A percentile compares a stretch with the other conserved stretches of the same genome.
Conservation (phyloP, 2,113 vertebrate species). For the Todiramphus saurophagus region DNA sequence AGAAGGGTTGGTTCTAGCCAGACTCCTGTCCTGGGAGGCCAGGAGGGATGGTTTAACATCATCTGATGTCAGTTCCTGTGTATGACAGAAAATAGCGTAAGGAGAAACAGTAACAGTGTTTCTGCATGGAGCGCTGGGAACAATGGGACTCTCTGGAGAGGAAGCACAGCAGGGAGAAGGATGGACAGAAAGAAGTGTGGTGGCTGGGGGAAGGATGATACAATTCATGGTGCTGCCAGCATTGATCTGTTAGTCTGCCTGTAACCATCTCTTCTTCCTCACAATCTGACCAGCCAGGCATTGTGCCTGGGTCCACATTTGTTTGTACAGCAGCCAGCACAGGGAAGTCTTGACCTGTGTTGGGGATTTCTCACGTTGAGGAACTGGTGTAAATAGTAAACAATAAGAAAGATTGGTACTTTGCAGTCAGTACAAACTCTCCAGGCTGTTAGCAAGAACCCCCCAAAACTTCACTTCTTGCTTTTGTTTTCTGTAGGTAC, state of each 20-base stretch:
- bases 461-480: neutral
- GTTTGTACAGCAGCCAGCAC: neutral
- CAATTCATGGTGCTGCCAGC: neutral
- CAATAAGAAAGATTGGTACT: neutral
- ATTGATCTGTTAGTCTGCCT: neutral
- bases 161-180: neutral
- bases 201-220: neutral
- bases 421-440: neutral
- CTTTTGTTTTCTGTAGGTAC: constrained; percentile 2
- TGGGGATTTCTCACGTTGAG: neutral
- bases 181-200: neutral
- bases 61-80: neutral
- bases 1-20: neutral
- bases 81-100: neutral
- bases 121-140: neutral
- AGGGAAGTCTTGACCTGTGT: neutral
- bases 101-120: neutral
- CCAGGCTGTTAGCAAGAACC: neutral
- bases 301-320: neutral
- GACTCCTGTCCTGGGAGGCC: neutral
- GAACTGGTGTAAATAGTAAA: neutral
- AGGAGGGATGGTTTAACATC: neutral
- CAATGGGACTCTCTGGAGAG: neutral
- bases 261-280: neutral
- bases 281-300: neutral